phyloP scores from a whole-genome alignment of 2,113 vertebrate genomes.

The Dasyurus viverrinus region DNA sequence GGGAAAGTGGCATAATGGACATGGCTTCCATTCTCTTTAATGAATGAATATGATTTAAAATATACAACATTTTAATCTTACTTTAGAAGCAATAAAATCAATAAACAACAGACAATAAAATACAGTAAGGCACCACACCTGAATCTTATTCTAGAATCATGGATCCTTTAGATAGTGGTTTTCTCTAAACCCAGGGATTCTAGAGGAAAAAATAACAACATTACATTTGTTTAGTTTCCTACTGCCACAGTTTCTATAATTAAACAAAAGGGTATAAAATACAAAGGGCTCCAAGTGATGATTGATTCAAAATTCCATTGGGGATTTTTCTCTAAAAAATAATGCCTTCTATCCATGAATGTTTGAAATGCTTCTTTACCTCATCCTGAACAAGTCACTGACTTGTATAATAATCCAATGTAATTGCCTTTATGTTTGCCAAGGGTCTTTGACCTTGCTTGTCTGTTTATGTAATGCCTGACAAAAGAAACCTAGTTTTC shows the following conservation, averaged over 20 bases:
- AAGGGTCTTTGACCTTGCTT: conserved; percentile 26
- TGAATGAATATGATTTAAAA: background rate
- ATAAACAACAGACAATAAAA: background rate
- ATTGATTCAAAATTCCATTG: background rate
- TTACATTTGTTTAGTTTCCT: too few species aligned
- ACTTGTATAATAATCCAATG: background rate
- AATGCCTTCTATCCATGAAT: background rate
- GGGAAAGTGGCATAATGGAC: background rate
- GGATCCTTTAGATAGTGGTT: background rate
- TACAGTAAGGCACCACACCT: background rate
- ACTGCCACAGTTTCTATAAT: background rate
- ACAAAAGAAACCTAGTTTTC: conserved; percentile 35
- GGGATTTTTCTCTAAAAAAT: fast-evolving
- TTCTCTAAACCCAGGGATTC: background rate
- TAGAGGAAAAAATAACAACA: background rate
- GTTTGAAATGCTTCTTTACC: background rate
- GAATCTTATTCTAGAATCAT: background rate
- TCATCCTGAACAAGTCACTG: background rate
- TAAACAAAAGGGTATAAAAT: background rate
- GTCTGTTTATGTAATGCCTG: conserved; percentile 5
- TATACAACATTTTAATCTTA: background rate
- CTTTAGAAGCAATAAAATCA: background rate
- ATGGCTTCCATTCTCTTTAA: background rate
- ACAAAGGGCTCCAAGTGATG: background rate
- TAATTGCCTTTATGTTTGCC: background rate